Conservation (phyloP, 1,140 invertebrate species). For the Vanessa atalanta region DNA sequence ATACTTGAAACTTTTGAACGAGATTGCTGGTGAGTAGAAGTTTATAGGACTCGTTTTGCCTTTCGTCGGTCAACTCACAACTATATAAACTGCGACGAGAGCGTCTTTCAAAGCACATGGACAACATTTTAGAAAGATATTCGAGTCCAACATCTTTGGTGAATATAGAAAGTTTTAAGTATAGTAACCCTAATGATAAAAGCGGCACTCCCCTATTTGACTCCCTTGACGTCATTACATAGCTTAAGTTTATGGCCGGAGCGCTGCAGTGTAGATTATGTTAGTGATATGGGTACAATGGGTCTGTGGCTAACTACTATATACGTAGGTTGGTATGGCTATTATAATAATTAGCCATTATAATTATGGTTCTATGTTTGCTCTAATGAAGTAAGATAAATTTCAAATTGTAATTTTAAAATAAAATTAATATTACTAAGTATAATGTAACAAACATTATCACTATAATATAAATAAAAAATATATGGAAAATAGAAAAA, state of each 20-base stretch:
- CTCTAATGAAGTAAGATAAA: too few species aligned
- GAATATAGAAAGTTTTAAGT: conserved; percentile 18
- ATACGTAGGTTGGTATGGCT: background rate
- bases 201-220: conserved; percentile 36
- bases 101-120: conserved; percentile 7
- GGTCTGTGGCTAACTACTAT: background rate
- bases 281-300: conserved; percentile 33
- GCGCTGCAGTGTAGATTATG: conserved; percentile 43
- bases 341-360: background rate
- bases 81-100: background rate
- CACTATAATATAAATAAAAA: too few species aligned
- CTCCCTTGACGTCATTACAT: conserved; percentile 46
- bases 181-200: conserved; percentile 33
- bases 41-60: background rate
- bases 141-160: conserved; percentile 4
- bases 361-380: too few species aligned
- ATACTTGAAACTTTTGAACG: conserved; percentile 21
- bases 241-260: conserved; percentile 41
- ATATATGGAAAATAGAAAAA: too few species aligned
- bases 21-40: conserved; percentile 3
- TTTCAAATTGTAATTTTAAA: too few species aligned
- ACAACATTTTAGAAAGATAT: background rate
- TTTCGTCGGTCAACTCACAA: background rate
- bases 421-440: too few species aligned
- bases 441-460: too few species aligned